Percentiles rank a stretch among this genome's conserved stretches.
Conservation (phyloP, 2,113 vertebrate genomes). For the Anguilla japonica region DNA sequence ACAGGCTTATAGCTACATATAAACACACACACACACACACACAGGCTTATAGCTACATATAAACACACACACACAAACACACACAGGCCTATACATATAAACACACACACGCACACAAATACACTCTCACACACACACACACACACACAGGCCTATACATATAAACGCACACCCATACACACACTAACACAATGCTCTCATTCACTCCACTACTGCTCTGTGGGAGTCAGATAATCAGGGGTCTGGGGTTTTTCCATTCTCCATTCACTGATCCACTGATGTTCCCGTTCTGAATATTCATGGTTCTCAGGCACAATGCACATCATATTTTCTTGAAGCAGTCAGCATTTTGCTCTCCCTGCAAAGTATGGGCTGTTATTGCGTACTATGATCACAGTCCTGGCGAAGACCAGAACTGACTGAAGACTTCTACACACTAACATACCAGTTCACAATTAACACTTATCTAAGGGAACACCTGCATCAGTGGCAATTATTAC, state of each 20-base stretch:
- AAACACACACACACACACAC: too few species aligned
- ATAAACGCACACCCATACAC: neutral
- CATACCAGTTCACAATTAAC: neutral
- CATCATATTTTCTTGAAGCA: neutral
- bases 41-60: too few species aligned
- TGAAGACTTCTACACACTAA: neutral
- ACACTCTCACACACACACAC: neutral
- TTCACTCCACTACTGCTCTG: neutral
- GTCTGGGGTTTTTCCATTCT: neutral
- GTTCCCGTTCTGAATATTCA: neutral
- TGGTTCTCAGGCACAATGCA: neutral
- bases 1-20: neutral
- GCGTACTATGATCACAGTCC: neutral
- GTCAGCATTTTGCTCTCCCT: neutral
- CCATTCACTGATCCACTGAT: neutral
- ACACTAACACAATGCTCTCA: conserved; percentile 11
- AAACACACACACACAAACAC: neutral
- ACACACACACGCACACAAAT: neutral
- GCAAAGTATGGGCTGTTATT: conserved; percentile 1
- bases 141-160: neutral
- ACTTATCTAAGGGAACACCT: neutral
- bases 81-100: neutral
- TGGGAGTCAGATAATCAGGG: neutral
- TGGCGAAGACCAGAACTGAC: neutral
- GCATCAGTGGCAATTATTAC: neutral